Percentiles rank a stretch among this genome's conserved stretches.
Evolutionary conservation across 1,140 invertebrate genomes (phyloP).

Genomic region (Heliothis subflexa): DNA sequence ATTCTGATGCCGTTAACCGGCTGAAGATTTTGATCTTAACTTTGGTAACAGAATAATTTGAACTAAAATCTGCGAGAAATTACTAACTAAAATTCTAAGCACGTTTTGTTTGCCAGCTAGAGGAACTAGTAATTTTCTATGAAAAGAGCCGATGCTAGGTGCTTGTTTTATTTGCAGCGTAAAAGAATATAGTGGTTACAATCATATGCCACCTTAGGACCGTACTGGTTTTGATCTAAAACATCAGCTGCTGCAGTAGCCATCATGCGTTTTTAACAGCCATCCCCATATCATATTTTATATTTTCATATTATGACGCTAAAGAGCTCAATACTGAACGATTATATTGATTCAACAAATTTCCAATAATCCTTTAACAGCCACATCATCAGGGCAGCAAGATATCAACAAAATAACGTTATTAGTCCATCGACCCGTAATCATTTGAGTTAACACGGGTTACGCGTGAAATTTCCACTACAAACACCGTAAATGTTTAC

Average conservation of each 20-base stretch:
- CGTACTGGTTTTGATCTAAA: no score
- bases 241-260: no score
- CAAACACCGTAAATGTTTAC: constrained; percentile 34
- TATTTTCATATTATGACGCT: not conserved
- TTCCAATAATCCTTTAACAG: not conserved
- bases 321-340: no score
- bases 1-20: constrained; percentile 12
- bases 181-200: no score
- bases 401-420: constrained; percentile 11
- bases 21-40: not conserved
- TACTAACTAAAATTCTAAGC: no score
- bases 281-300: not conserved
- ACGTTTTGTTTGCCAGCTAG: no score
- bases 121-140: no score
- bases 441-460: constrained; percentile 11
- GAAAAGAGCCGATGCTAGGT: no score
- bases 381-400: constrained; percentile 3
- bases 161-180: no score
- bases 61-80: not conserved
- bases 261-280: no score
- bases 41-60: not conserved
- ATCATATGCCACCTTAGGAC: no score
- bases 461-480: constrained; percentile 15
- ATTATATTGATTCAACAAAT: not conserved
- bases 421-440: not conserved